Conservation (phyloP, 2,797 vertebrate species). For the Phrynocephalus forsythii region DNA sequence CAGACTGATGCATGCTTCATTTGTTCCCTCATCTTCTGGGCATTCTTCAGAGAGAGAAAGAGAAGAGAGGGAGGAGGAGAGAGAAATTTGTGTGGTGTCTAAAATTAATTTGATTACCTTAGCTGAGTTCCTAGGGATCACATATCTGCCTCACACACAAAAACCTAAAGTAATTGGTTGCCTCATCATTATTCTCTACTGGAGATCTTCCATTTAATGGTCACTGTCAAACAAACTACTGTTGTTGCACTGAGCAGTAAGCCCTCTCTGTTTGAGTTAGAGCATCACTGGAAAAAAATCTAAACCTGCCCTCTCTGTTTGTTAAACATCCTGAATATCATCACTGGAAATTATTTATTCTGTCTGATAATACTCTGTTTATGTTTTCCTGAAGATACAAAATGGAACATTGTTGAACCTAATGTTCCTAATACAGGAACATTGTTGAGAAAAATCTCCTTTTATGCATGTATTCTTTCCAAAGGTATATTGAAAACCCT, state of each 20-base stretch:
- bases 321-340: too few relatives aligned
- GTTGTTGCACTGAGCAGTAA: background rate
- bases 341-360: too few relatives aligned
- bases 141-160: slow-evolving; percentile 40
- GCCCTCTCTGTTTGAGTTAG: slow-evolving; percentile 10
- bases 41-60: slow-evolving; percentile 53
- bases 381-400: background rate
- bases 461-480: background rate
- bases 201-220: slow-evolving; percentile 50
- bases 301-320: too few relatives aligned
- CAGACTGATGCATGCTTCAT: slow-evolving; percentile 46
- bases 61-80: background rate
- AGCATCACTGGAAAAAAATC: background rate
- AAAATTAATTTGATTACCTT: slow-evolving; percentile 71
- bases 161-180: slow-evolving; percentile 65
- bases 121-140: slow-evolving; percentile 57
- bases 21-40: slow-evolving; percentile 57
- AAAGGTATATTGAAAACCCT: background rate
- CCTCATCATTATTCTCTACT: slow-evolving; percentile 72
- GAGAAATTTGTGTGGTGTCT: slow-evolving; percentile 64
- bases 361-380: too few relatives aligned
- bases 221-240: slow-evolving; percentile 19
- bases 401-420: background rate
- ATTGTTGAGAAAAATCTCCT: background rate
- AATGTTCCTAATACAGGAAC: too few relatives aligned